A percentile compares a stretch with the other conserved stretches of the same genome.
Evolutionary conservation across 2,797 vertebrate genomes (phyloP).

Genomic region (Myotis daubentonii): DNA sequence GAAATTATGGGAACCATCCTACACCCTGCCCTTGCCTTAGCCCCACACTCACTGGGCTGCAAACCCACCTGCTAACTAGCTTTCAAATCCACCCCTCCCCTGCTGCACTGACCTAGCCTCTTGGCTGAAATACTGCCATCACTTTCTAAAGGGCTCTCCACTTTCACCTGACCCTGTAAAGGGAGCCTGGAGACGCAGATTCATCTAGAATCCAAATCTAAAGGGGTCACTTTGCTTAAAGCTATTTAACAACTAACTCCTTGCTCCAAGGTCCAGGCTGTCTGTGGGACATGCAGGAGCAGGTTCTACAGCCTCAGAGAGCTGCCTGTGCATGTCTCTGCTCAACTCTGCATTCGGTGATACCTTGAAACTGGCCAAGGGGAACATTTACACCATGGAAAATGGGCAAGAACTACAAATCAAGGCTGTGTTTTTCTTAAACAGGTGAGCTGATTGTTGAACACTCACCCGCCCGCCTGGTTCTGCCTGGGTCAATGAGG

Average conservation of each 20-base stretch:
- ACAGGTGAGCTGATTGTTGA: not conserved
- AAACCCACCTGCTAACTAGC: not conserved
- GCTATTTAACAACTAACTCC: not conserved
- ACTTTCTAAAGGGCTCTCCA: not conserved
- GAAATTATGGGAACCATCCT: not conserved
- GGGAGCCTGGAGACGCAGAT: not conserved
- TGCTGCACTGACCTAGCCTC: not conserved
- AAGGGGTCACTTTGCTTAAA: not conserved
- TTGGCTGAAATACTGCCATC: not conserved
- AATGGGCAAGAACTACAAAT: not conserved
- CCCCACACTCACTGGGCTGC: not conserved
- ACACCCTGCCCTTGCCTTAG: not conserved
- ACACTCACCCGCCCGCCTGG: not conserved
- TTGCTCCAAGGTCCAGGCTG: accelerated
- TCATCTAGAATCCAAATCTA: not conserved
- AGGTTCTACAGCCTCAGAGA: not conserved
- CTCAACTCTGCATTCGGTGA: not conserved
- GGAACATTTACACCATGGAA: not conserved
- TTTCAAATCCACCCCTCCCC: not conserved
- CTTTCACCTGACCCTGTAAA: not conserved
- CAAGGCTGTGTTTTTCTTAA: not conserved
- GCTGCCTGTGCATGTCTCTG: not conserved
- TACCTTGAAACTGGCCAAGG: not conserved
- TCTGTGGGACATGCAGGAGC: not conserved
- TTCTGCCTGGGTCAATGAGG: not conserved